These are phyloP conservation scores for Torymus auratus DNA, from an alignment of 2,888 invertebrate species.

Conservation along the genomic window DNA sequence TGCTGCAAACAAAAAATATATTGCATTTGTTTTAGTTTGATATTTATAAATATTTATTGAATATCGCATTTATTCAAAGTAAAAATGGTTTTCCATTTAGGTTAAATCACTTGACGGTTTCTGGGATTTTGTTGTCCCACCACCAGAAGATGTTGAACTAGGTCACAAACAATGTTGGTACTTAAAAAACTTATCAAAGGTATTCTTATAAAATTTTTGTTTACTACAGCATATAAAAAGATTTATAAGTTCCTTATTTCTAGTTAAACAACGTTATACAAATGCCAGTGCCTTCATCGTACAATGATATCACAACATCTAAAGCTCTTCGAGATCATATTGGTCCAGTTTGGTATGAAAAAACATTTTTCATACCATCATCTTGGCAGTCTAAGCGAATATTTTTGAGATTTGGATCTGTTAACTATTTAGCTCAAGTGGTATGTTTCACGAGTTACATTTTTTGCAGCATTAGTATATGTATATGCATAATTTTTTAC, in stretches of 20 bases:
- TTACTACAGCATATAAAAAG: not conserved
- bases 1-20: too few relatives aligned
- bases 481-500: constrained; percentile 48
- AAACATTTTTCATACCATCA: constrained; percentile 87
- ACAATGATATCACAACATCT: constrained; percentile 94
- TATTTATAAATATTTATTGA: too few relatives aligned
- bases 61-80: too few relatives aligned
- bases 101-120: constrained; percentile 86
- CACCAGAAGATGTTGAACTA: constrained; percentile 83
- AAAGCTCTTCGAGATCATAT: constrained; percentile 90
- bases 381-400: constrained; percentile 85
- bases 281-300: constrained; percentile 99
- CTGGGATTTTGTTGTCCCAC: constrained; percentile 92
- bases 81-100: constrained; percentile 59
- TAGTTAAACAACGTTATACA: constrained; percentile 83
- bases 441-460: constrained; percentile 77
- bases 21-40: too few relatives aligned
- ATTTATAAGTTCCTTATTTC: not conserved
- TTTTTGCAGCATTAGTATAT: constrained; percentile 5
- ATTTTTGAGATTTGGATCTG: constrained; percentile 94
- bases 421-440: constrained; percentile 93
- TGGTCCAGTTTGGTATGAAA: constrained; percentile 97
- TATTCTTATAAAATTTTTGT: constrained; percentile 7
- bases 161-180: constrained; percentile 90
- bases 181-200: constrained; percentile 83